Conservation (phyloP, 1,140 invertebrate species). For the Protaetia brevitarsis region DNA sequence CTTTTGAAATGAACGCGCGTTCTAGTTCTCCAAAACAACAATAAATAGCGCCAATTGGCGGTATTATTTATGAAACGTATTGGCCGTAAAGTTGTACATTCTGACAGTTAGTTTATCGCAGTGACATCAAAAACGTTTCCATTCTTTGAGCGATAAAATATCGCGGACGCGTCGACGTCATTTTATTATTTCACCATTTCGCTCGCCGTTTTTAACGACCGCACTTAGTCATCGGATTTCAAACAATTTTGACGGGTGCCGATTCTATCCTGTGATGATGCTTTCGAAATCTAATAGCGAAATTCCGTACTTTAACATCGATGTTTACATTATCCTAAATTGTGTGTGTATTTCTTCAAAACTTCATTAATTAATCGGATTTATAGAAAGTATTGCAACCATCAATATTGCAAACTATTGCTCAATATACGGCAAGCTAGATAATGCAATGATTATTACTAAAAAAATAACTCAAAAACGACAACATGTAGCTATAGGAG, state of each 20-base stretch:
- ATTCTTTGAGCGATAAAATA: constrained; percentile 18
- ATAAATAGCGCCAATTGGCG: constrained; percentile 14
- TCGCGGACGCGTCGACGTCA: not conserved
- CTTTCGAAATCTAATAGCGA: not conserved
- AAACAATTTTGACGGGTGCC: not conserved
- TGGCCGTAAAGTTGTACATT: constrained; percentile 14
- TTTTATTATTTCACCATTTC: constrained; percentile 9
- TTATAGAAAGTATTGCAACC: not conserved
- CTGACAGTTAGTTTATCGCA: constrained; percentile 13
- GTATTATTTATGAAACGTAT: constrained; percentile 9
- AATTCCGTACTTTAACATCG: not conserved
- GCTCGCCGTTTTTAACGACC: not conserved
- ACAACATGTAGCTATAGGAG: too few species aligned
- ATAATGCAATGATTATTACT: too few species aligned
- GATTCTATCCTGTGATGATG: too few species aligned
- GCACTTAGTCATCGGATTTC: constrained; percentile 11
- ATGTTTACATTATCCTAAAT: too few species aligned
- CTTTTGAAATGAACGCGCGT: too few species aligned
- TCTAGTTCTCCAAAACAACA: not conserved
- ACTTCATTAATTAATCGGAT: too few species aligned
- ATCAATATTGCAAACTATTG: not conserved
- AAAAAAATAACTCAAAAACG: too few species aligned
- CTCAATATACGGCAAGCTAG: too few species aligned
- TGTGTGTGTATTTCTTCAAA: too few species aligned
- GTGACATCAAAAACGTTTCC: constrained; percentile 5